These are phyloP conservation scores for Drosophila lacicola DNA, from an alignment of 2,888 invertebrate species.

Conservation along the genomic window DNA sequence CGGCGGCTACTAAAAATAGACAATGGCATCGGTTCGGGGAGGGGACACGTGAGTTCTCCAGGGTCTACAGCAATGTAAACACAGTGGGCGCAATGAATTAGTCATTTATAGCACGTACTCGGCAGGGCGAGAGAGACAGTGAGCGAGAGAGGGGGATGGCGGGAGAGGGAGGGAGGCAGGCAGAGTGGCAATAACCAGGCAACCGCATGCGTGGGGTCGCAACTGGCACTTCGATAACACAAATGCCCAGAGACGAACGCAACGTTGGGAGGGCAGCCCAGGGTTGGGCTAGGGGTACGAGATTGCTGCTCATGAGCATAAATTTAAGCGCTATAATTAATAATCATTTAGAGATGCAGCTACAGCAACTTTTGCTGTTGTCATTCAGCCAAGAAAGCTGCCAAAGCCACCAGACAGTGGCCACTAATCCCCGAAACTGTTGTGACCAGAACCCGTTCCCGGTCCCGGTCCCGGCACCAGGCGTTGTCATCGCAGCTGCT, in stretches of 20 bases:
- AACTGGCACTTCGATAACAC: slow-evolving; percentile 48
- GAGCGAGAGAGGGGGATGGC: not conserved
- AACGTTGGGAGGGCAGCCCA: slow-evolving; percentile 16
- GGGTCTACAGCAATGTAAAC: slow-evolving; percentile 14
- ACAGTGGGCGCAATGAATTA: slow-evolving; percentile 64
- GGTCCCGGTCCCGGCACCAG: slow-evolving; percentile 2
- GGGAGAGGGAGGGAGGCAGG: not conserved
- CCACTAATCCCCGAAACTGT: slow-evolving; percentile 61
- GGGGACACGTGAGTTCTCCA: slow-evolving; percentile 20
- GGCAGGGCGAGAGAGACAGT: not conserved
- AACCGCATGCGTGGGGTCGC: slow-evolving; percentile 63
- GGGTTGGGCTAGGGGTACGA: slow-evolving; percentile 15
- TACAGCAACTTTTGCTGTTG: slow-evolving; percentile 55
- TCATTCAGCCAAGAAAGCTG: slow-evolving; percentile 53
- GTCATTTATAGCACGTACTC: slow-evolving; percentile 75
- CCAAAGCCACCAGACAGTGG: slow-evolving; percentile 51
- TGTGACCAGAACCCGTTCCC: slow-evolving; percentile 12
- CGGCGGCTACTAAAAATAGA: slow-evolving; percentile 71
- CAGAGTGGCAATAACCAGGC: not conserved
- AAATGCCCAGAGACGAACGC: slow-evolving; percentile 9
- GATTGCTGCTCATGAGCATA: slow-evolving; percentile 42
- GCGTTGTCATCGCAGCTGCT: slow-evolving; percentile 62
- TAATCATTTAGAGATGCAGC: slow-evolving; percentile 72
- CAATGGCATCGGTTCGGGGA: slow-evolving; percentile 43
- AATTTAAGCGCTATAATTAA: slow-evolving; percentile 73